Base-by-base conservation (phyloP, 2,113 vertebrate species). In the Melanocharis versteri region DNA sequence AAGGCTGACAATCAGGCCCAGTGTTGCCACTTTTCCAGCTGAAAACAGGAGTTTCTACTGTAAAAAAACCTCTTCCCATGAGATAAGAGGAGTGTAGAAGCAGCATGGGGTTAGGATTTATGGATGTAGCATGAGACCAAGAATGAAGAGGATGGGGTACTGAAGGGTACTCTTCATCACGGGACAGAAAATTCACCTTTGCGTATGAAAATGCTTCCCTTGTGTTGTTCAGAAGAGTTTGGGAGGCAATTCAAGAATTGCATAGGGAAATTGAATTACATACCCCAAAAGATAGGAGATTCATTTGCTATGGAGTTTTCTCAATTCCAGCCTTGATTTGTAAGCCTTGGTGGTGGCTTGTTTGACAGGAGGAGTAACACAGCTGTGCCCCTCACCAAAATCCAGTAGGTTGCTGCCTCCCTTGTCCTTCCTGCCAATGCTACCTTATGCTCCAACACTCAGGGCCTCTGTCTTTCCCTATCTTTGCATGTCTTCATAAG, bases 1-100 rank as follows among this genome's bases (percentile, higher is more conserved):
- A 93, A 97, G 48, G 72, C 96, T 98, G 98, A 97, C 96, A 98
- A 96, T 96, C 94, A 94, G 83, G 77, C 83, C 90, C 91, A 82
- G 65, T 75, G 91, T 92, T 94, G 57, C 47, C 42, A 60, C 42
- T 84, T 77, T 71, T 48, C 96, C 65, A 90, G 81, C 79, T 96
- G 88, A 69, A 66, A 97, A 88, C 45, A 83, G 71, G 87, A 97
- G 54, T 91, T 87, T 91, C 58, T 73, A 68, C 57, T 44, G 24
- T 72, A 85, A 47, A 50, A 87, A 50, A 91, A 11, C 21, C 31
- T 60, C 58, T 70, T 79, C 71, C n/a, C 6, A 35, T 30, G n/a
- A 69, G 26, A 39, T 26, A 23, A 50, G 65, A n/a, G 35, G 71
- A 64, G 31, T 51, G 39, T 11, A 72, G n/a, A 62, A 84, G 19